A percentile compares a stretch with the other conserved stretches of the same genome.
These are phyloP conservation scores for Subacronicta megacephala DNA, from an alignment of 2,888 invertebrate genomes.

Conservation along the genomic window DNA sequence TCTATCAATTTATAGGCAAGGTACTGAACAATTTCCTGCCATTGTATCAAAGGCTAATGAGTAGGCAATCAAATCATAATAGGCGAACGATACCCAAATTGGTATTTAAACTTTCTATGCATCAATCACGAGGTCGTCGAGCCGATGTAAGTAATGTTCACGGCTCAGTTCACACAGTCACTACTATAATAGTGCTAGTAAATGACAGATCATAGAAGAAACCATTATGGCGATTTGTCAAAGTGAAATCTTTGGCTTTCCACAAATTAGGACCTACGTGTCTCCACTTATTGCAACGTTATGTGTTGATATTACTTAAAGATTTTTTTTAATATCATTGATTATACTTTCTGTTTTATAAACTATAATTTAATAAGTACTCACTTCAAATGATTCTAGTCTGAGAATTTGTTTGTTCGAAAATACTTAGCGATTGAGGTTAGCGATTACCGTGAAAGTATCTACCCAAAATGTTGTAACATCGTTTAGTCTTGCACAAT, in stretches of 20 bases:
- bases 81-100: slow-evolving; percentile 65
- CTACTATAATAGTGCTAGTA: slow-evolving; percentile 68
- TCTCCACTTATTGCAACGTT: slow-evolving; percentile 15
- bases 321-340: background rate
- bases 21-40: slow-evolving; percentile 34
- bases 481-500: slow-evolving; percentile 39
- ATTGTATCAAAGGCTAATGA: slow-evolving; percentile 57
- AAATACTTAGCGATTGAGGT: slow-evolving; percentile 1
- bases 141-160: slow-evolving; percentile 71
- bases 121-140: slow-evolving; percentile 77
- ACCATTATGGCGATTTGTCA: slow-evolving; percentile 67
- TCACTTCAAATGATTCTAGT: background rate
- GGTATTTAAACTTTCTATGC: slow-evolving; percentile 80
- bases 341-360: background rate
- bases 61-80: slow-evolving; percentile 60
- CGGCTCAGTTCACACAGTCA: slow-evolving; percentile 77
- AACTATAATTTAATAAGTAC: background rate
- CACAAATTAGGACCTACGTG: slow-evolving; percentile 45
- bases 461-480: slow-evolving; percentile 24
- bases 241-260: slow-evolving; percentile 68
- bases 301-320: slow-evolving; percentile 10
- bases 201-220: slow-evolving; percentile 70
- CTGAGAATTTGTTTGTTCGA: slow-evolving; percentile 5
- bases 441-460: slow-evolving; percentile 13
- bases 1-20: slow-evolving; percentile 21